Base-by-base conservation (phyloP, 2,888 invertebrate genomes). In the Stenurella melanura region DNA sequence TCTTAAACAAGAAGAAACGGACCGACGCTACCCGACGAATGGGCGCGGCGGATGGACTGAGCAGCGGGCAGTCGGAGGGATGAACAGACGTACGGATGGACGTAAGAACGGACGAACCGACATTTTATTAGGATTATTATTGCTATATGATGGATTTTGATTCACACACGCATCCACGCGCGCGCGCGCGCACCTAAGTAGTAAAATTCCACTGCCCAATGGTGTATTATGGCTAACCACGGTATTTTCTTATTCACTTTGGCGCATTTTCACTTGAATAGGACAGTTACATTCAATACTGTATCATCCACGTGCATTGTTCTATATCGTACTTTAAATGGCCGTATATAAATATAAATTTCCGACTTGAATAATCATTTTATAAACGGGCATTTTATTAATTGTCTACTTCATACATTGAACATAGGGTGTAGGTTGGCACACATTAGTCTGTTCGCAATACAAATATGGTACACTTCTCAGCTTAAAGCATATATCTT, bases 301-400 rank as follows among this genome's bases (percentile, higher is more conserved):
- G n/a, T 15, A 50, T 12, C 12, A 26, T 61, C 72, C 72, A 72
- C 72, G 63, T 58, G 63, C 63, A 72, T 54, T 50, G 42, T 63
- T 54, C 75, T 56, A 34, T 63, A 60, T 74, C 74, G 74, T 77
- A 74, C 74, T 71, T 71, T 50, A 63, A 72, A 72, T 17, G 61
- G 63, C 63, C 30, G 54, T 63, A 72, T 63, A 83, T 84, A 83
- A 85, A 83, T 79, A 83, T 80, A 81, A 83, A 84, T 84, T 85
- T 83, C 84, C 85, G 82, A 83, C 82, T 82, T 74, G 78, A 78
- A 83, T 85, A 83, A 84, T 81, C 80, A 80, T 82, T 77, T 79
- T 83, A 83, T 85, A 84, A 82, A 85, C 83, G 84, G 82, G 75
- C 81, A 81, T 84, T 85, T 85, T 83, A 85, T 84, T 84, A 84